These are phyloP conservation scores for Montipora efflorescens DNA, from an alignment of 64 coral and sea anemone species.

Conservation along the genomic window DNA sequence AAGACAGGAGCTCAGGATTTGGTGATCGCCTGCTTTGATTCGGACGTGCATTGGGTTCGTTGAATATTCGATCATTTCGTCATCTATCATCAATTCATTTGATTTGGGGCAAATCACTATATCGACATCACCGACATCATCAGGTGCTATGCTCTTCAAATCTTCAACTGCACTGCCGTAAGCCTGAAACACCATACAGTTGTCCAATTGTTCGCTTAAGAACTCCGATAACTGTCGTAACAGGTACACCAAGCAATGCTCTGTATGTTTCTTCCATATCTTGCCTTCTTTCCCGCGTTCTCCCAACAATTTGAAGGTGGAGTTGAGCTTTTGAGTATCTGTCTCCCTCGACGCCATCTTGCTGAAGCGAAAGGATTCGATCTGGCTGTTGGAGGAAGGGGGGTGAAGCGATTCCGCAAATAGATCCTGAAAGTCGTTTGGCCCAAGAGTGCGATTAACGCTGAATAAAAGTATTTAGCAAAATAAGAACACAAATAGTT, in stretches of 20 bases:
- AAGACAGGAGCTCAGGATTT: constrained; percentile 49
- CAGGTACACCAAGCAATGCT: background rate
- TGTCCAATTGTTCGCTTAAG: background rate
- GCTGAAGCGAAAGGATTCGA: background rate
- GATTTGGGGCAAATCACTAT: background rate
- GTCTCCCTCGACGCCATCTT: background rate
- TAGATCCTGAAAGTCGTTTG: too few relatives aligned
- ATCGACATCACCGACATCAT: constrained; percentile 8
- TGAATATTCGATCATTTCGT: constrained; percentile 40
- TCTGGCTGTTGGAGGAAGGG: too few relatives aligned
- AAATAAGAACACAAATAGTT: too few relatives aligned
- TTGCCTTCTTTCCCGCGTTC: background rate
- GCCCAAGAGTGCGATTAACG: too few relatives aligned
- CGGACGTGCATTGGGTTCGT: constrained; percentile 46
- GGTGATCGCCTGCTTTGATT: constrained; percentile 31
- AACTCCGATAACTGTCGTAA: background rate
- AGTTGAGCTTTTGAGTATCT: background rate
- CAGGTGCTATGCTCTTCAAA: background rate
- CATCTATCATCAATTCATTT: background rate
- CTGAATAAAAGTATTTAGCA: too few relatives aligned
- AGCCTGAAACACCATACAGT: background rate
- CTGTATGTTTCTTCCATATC: background rate
- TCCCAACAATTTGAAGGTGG: background rate
- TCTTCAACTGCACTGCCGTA: constrained; percentile 8
- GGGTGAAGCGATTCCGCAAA: too few relatives aligned